Evolutionary conservation across 53 echinoderm and acorn worm genomes (phyloP), one percentile per base, ranked within the genome.

Genomic region (Stichopus horrens): DNA sequence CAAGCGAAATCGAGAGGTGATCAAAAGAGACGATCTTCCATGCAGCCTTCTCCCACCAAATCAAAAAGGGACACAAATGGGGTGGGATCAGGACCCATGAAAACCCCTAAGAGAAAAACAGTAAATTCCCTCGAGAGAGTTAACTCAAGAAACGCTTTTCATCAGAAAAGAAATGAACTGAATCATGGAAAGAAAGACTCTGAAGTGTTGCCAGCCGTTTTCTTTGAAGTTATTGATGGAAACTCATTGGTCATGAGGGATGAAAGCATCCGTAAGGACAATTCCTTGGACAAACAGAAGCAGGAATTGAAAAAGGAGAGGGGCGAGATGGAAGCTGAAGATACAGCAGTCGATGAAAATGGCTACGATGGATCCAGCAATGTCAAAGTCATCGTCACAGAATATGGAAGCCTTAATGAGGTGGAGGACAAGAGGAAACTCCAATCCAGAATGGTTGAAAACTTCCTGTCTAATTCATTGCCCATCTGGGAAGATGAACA

Each of bases 401-500:
- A 58, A 20, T 20, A 81, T 56, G 57, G 53, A 57, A 57, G n/a
- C 4, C 6, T 23, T 14, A 8, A 16, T 8, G 51, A 77, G 77
- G 77, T 51, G 51, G 57, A 80, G 56, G 6, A 58, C 0, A 81
- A n/a, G 51, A 79, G 5, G 22, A 81, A 58, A 81, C 58, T 56
- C 7, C 55, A 57, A 7, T 7, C 18, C 16, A 71, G 71, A 20
- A 81, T 81, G 81, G 81, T 81, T n/a, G 58, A 58, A 23, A 16
- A 56, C 81, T 81, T 81, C 58, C 71, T 86, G 51, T 51, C 37
- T 53, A 66, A 86, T 66, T 86, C 86, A 59, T 65, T 86, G n/a
- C 86, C 86, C 3, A 68, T 86, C 51, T 86, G 86, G 86, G 86
- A 86, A 37, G 68, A 52, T 67, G 86, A 86, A 52, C 7, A 67